Base-by-base conservation (phyloP, 2,113 vertebrate species). In the Theristicus caerulescens region DNA sequence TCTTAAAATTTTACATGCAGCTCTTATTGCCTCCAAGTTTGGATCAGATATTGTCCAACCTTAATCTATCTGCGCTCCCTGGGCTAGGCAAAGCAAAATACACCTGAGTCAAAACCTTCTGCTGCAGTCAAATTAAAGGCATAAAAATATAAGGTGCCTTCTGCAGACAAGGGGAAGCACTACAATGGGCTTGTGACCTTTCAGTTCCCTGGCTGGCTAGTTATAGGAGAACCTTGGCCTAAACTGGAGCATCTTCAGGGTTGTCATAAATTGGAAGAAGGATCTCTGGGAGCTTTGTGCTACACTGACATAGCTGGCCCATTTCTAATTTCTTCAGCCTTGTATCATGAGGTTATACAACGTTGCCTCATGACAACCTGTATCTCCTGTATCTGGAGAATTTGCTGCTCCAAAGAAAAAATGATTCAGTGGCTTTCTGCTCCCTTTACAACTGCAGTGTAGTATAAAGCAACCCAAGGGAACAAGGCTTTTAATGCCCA, bases 1-100 rank as follows among this genome's bases (percentile, higher is more conserved):
- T 49, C 85, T 92, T 95, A 90, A 96, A 95, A 83, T 88, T 94
- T 92, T 94, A 90, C 58, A 73, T 0, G 20, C 51, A 71, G 25
- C 32, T 83, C 51, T 86, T 67, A 86, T 71, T 93, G 36, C 52
- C 44, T 91, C 61, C 65, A 95, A 89, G 40, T 87, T 91, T 82
- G 66, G 26, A 90, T 82, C 80, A 40, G 80, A 49, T 61, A 44
- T 36, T 81, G 57, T 79, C 61, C 44, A 91, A 0, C 17, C 14
- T 74, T 78, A 67, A 81, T 57, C 24, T 51, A 49, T 46, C 69
- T 82, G 34, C 14, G 64, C 15, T 61, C 36, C 49, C 40, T 61
- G n/a, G 34, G 44, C 51, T 78, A 55, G 29, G 31, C 31, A 94
- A 62, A 74, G 46, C 18, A 73, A 80, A 86, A 86, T 25, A 64